These are phyloP conservation scores for Neoniphon sammara DNA, from an alignment of 2,797 vertebrate genomes.

Conservation along the genomic window DNA sequence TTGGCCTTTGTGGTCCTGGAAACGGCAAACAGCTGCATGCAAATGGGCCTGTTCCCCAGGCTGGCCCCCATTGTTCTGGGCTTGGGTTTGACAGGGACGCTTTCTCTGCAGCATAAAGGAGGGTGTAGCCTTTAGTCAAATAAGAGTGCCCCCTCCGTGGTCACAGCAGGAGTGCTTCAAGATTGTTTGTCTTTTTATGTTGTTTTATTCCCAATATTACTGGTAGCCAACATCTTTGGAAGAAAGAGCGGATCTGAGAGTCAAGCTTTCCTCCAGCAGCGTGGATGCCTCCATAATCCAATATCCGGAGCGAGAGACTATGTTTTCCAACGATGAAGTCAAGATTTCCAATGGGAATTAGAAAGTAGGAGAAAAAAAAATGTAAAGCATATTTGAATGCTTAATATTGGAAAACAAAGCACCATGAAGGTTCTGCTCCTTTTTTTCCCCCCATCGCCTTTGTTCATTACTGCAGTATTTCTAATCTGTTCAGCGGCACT, in stretches of 20 bases:
- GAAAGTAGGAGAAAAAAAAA: constrained; percentile 40
- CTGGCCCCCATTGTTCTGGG: constrained; percentile 90
- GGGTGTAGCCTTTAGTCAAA: constrained; percentile 87
- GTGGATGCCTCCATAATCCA: constrained; percentile 81
- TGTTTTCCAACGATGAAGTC: constrained; percentile 72
- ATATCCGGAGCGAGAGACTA: constrained; percentile 73
- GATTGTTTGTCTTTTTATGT: constrained; percentile 85
- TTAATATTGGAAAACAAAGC: constrained; percentile 60
- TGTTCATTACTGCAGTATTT: constrained; percentile 56
- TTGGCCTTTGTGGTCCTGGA: constrained; percentile 94
- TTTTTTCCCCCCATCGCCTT: constrained; percentile 50
- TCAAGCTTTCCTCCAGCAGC: constrained; percentile 81
- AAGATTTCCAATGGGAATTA: constrained; percentile 68
- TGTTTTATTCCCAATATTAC: constrained; percentile 81
- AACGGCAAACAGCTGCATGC: constrained; percentile 97
- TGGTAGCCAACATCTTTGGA: constrained; percentile 84
- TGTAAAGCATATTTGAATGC: constrained; percentile 54
- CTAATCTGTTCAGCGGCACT: constrained; percentile 51
- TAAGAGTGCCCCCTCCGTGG: constrained; percentile 87
- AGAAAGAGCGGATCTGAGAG: constrained; percentile 84
- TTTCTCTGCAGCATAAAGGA: constrained; percentile 87
- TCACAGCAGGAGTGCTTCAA: constrained; percentile 84
- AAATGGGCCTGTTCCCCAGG: constrained; percentile 88
- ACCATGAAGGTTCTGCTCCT: constrained; percentile 37
- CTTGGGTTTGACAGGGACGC: constrained; percentile 90